Percentiles rank a stretch among this genome's conserved stretches.
phyloP scores from a whole-genome alignment of 1,140 invertebrate genomes.

The Stegodyphus dumicola region DNA sequence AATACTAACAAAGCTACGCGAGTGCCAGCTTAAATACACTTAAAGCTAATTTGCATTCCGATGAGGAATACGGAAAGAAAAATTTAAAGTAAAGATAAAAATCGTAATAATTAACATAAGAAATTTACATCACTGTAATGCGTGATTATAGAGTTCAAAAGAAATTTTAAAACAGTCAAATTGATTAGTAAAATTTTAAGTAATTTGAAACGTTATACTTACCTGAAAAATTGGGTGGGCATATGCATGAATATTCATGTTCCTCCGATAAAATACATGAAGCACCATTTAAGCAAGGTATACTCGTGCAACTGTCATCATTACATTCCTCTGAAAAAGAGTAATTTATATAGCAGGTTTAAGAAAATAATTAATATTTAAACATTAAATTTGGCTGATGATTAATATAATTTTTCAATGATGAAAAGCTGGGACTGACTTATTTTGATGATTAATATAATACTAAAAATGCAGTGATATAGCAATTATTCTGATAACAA shows the following conservation, averaged over 20 bases:
- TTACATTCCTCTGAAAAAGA: constrained; percentile 68
- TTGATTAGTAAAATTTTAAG: background rate
- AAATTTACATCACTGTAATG: background rate
- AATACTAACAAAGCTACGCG: too few relatives aligned
- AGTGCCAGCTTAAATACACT: too few relatives aligned
- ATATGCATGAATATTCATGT: constrained; percentile 73
- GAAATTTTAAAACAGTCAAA: background rate
- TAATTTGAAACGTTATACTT: constrained; percentile 15
- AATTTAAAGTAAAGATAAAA: background rate
- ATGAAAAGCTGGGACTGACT: too few relatives aligned
- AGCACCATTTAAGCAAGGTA: constrained; percentile 79
- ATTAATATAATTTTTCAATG: too few relatives aligned
- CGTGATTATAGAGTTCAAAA: background rate
- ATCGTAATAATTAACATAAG: background rate
- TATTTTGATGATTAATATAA: too few relatives aligned
- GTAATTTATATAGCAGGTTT: constrained; percentile 50
- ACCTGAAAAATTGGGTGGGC: constrained; percentile 71
- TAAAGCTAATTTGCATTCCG: too few relatives aligned
- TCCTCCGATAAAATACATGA: constrained; percentile 74
- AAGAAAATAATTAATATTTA: background rate
- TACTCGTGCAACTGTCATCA: constrained; percentile 71
- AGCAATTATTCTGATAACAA: too few relatives aligned
- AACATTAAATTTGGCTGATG: too few relatives aligned
- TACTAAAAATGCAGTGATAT: too few relatives aligned
- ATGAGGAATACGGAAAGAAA: too few relatives aligned